Evolutionary conservation across 2,113 vertebrate genomes (phyloP).

Genomic region (Scomber scombrus): DNA sequence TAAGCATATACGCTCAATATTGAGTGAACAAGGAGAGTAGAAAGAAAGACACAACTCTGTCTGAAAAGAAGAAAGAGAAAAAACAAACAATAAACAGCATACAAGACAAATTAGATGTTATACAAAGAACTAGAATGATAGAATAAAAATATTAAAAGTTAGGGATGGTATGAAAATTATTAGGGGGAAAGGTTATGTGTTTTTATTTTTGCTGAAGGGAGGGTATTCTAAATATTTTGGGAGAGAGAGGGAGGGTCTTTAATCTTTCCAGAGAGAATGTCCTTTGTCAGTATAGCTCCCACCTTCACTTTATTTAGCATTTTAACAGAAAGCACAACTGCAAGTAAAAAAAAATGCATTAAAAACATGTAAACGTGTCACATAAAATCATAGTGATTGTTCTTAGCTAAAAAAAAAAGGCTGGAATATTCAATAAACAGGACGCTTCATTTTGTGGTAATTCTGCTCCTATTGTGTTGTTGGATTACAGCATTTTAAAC

Average conservation of each 20-base stretch:
- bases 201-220: not conserved
- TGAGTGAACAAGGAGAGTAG: not conserved
- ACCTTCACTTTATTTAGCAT: too few species aligned
- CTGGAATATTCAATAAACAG: not conserved
- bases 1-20: slow-evolving; percentile 15
- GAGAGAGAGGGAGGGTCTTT: not conserved
- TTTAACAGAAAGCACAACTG: too few species aligned
- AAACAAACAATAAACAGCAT: not conserved
- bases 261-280: not conserved
- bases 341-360: not conserved
- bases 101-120: too few species aligned
- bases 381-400: not conserved
- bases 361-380: not conserved
- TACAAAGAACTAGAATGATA: too few species aligned
- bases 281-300: too few species aligned
- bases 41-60: not conserved
- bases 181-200: not conserved
- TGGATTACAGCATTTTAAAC: not conserved
- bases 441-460: not conserved
- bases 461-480: not conserved
- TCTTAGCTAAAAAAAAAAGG: not conserved
- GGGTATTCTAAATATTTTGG: not conserved
- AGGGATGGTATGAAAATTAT: slow-evolving; percentile 9
- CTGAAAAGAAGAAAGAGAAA: not conserved
- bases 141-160: not conserved